Conservation (phyloP, 2,797 vertebrate species). For the Choloepus didactylus region DNA sequence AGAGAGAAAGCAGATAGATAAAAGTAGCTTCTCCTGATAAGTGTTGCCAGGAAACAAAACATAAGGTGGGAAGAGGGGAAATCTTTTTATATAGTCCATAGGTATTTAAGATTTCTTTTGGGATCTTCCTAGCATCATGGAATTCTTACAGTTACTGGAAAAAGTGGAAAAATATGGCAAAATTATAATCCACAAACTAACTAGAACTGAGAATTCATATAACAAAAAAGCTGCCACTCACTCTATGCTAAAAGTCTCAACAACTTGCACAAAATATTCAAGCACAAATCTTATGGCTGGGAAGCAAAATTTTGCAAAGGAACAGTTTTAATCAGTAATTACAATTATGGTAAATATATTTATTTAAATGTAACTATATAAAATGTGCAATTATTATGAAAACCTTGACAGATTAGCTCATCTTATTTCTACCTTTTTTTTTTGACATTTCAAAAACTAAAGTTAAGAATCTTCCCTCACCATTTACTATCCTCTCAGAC, state of each 20-base stretch:
- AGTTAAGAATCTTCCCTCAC: constrained; percentile 14
- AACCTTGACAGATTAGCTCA: neutral
- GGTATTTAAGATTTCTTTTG: constrained; percentile 42
- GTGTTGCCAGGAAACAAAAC: constrained; percentile 22
- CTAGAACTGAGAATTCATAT: constrained; percentile 38
- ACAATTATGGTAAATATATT: neutral
- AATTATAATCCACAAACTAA: constrained; percentile 36
- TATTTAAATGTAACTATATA: neutral
- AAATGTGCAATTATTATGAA: constrained; percentile 19
- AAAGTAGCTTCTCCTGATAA: neutral
- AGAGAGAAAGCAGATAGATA: neutral
- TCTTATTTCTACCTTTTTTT: constrained; percentile 13
- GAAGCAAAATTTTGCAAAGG: neutral
- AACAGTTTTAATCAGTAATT: constrained; percentile 25
- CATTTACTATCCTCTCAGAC: neutral
- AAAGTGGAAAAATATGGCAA: constrained; percentile 5
- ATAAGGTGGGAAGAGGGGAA: too few relatives aligned
- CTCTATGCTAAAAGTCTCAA: neutral
- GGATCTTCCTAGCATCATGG: neutral
- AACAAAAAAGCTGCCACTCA: neutral
- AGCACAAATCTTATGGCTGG: constrained; percentile 24
- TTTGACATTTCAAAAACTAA: constrained; percentile 39
- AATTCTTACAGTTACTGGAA: neutral
- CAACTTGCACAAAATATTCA: constrained; percentile 25
- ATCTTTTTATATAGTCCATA: neutral